These are phyloP conservation scores for Drosophila neotestacea DNA, from an alignment of 2,888 invertebrate genomes.

Conservation along the genomic window DNA sequence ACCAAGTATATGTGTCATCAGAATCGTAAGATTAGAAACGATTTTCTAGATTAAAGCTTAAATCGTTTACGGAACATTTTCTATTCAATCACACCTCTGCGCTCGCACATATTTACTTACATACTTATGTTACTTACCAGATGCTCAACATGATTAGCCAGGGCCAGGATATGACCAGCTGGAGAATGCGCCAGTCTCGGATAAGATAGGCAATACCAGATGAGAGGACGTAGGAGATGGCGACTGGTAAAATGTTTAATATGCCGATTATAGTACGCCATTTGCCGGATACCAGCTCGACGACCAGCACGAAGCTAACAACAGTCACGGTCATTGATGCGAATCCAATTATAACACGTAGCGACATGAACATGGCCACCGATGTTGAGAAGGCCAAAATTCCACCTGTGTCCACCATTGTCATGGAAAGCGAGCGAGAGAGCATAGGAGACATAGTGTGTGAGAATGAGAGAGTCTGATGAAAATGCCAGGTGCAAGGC, in stretches of 20 bases:
- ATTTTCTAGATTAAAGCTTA: no score
- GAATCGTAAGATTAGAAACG: no score
- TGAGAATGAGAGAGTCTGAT: conserved; percentile 26
- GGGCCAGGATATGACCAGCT: conserved; percentile 87
- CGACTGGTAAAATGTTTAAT: conserved; percentile 88
- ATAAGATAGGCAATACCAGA: conserved; percentile 88
- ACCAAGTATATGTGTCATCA: no score
- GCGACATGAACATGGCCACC: conserved; percentile 87
- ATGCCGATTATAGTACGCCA: conserved; percentile 89
- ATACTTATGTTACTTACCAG: conserved; percentile 85
- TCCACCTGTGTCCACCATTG: conserved; percentile 79
- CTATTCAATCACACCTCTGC: not conserved
- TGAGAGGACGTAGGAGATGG: conserved; percentile 87
- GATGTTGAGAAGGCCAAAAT: conserved; percentile 87
- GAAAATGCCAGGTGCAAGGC: conserved; percentile 70
- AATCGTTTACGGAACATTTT: no score
- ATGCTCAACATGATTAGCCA: conserved; percentile 86
- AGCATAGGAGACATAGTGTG: conserved; percentile 4
- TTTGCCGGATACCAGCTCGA: conserved; percentile 88
- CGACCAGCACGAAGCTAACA: conserved; percentile 89
- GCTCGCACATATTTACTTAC: not conserved
- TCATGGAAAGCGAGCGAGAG: not conserved
- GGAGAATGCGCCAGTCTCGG: conserved; percentile 87
- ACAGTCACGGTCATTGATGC: conserved; percentile 88
- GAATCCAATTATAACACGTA: conserved; percentile 87